A percentile compares a stretch with the other conserved stretches of the same genome.
Evolutionary conservation across 1,140 invertebrate species (phyloP).

Genomic region (Neomicropteryx cornuta): DNA sequence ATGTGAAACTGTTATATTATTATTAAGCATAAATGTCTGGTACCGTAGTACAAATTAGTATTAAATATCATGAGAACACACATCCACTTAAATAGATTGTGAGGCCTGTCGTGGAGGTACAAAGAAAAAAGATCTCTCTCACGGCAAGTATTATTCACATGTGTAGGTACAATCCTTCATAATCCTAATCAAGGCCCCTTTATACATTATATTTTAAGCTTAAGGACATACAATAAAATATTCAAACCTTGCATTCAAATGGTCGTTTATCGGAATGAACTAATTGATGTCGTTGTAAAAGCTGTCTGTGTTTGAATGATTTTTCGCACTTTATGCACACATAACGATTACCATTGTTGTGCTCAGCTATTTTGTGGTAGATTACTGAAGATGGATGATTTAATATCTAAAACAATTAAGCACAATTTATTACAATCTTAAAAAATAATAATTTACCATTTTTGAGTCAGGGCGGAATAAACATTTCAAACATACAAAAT

Average conservation of each 20-base stretch:
- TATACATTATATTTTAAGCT: not conserved
- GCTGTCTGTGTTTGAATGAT: slow-evolving; percentile 57
- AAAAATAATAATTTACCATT: too few relatives aligned
- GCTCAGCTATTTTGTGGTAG: slow-evolving; percentile 60
- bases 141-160: not conserved
- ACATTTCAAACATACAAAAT: too few relatives aligned
- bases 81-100: not conserved
- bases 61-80: not conserved
- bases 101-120: not conserved
- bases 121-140: not conserved
- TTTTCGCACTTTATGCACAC: slow-evolving; percentile 60
- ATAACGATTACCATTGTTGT: slow-evolving; percentile 50
- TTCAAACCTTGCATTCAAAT: slow-evolving; percentile 40
- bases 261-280: slow-evolving; percentile 56
- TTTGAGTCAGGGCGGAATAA: too few relatives aligned
- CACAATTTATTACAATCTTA: too few relatives aligned
- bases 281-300: slow-evolving; percentile 55
- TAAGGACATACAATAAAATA: not conserved
- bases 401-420: slow-evolving; percentile 21
- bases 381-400: slow-evolving; percentile 47
- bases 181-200: not conserved
- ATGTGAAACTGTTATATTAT: too few relatives aligned
- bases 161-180: not conserved
- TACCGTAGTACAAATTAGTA: too few relatives aligned
- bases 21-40: too few relatives aligned